Conservation (phyloP, 2,888 invertebrate species). For the Augochlorella aurata region DNA sequence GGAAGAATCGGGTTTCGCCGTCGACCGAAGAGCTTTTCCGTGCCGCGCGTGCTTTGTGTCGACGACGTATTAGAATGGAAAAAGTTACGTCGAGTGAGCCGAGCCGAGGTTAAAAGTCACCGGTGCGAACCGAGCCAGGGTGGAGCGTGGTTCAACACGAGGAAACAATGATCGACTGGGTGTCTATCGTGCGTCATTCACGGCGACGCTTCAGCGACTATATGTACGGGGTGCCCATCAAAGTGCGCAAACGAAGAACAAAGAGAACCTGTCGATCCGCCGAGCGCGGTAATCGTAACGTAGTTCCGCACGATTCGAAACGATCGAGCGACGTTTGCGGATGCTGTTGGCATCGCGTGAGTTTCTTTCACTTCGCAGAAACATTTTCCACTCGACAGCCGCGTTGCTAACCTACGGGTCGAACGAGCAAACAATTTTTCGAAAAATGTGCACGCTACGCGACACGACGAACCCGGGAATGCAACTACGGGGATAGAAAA, state of each 20-base stretch:
- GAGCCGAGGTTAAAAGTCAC: not conserved
- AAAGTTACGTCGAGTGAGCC: not conserved
- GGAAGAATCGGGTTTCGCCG: not conserved
- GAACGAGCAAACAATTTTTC: constrained; percentile 17
- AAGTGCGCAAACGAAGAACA: constrained; percentile 85
- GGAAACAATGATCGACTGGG: constrained; percentile 88
- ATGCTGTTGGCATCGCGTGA: constrained; percentile 73
- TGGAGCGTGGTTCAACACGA: constrained; percentile 20
- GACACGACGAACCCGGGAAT: not conserved
- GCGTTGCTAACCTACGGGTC: not conserved
- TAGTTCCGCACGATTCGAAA: constrained; percentile 20
- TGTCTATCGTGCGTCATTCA: constrained; percentile 89
- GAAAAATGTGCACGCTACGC: not conserved
- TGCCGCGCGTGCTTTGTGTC: not conserved
- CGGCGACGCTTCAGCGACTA: constrained; percentile 88
- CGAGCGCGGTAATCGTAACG: constrained; percentile 38
- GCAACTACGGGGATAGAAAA: not conserved
- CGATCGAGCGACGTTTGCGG: constrained; percentile 53
- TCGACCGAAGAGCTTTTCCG: not conserved
- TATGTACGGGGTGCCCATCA: constrained; percentile 86
- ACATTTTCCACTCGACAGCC: not conserved
- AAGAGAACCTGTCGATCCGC: constrained; percentile 64
- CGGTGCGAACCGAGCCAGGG: not conserved
- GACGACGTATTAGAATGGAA: not conserved
- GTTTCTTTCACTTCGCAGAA: constrained; percentile 43